These are phyloP conservation scores for Hippocampus mohnikei DNA, from an alignment of 2,113 vertebrate species.

Conservation along the genomic window DNA sequence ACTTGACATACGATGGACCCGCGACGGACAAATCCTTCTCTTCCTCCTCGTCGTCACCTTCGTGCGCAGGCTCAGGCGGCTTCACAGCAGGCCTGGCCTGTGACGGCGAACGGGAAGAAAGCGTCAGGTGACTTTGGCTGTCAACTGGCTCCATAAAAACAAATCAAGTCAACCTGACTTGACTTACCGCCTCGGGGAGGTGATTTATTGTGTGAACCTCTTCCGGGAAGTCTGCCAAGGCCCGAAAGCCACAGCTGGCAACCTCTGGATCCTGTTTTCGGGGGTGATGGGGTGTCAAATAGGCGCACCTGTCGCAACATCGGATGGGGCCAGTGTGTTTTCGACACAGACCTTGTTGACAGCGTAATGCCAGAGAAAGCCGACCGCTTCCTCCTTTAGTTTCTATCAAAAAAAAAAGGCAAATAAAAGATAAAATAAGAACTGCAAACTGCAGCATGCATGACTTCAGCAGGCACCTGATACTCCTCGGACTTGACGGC, in stretches of 20 bases:
- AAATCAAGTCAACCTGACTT: not conserved
- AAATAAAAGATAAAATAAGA: too few species aligned
- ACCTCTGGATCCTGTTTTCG: slow-evolving; percentile 76
- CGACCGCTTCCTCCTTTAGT: slow-evolving; percentile 83
- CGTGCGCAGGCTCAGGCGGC: slow-evolving; percentile 40
- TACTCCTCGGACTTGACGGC: slow-evolving; percentile 84
- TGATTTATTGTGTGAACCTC: slow-evolving; percentile 79
- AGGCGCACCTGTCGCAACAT: not conserved
- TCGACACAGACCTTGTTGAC: slow-evolving; percentile 74
- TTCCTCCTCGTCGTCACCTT: slow-evolving; percentile 70
- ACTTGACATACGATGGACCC: slow-evolving; percentile 84
- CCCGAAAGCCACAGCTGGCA: slow-evolving; percentile 82
- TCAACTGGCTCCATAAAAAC: not conserved
- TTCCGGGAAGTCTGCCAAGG: slow-evolving; percentile 81
- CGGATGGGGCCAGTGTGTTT: not conserved
- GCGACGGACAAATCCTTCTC: slow-evolving; percentile 79
- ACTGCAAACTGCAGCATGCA: too few species aligned
- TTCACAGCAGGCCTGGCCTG: slow-evolving; percentile 77
- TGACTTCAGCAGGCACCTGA: slow-evolving; percentile 70
- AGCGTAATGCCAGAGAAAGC: slow-evolving; percentile 85
- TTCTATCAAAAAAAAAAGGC: slow-evolving; percentile 72
- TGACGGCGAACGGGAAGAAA: not conserved
- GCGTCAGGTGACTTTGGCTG: not conserved
- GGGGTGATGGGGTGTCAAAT: not conserved
- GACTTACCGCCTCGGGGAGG: slow-evolving; percentile 83